Conservation (phyloP, 2,888 invertebrate genomes). For the Dinocampus coccinellae region DNA sequence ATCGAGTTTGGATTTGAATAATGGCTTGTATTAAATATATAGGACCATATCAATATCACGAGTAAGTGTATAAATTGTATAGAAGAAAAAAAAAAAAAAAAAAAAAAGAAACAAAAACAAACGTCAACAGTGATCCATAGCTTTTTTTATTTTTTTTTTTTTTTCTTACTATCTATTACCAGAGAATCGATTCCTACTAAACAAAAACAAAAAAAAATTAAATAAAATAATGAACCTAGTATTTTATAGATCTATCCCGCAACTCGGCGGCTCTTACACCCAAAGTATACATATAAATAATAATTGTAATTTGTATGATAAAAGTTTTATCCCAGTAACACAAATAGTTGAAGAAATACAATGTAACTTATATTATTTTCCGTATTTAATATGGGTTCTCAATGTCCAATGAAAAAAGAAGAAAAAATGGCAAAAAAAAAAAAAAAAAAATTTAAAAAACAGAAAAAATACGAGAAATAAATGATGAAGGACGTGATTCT, state of each 20-base stretch:
- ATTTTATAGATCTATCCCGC: conserved; percentile 53
- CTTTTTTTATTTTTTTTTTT: conserved; percentile 15
- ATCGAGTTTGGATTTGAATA: not conserved
- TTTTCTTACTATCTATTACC: conserved; percentile 32
- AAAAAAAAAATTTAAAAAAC: too few species aligned
- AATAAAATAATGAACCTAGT: conserved; percentile 42
- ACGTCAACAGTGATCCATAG: not conserved
- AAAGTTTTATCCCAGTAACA: conserved; percentile 50
- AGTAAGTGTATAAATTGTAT: conserved; percentile 45
- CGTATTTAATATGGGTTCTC: conserved; percentile 55
- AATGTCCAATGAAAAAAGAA: conserved; percentile 51
- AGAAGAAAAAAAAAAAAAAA: conserved; percentile 36
- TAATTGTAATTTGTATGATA: conserved; percentile 65
- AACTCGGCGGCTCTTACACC: conserved; percentile 63
- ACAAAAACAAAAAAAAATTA: too few species aligned
- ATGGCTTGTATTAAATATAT: conserved; percentile 19
- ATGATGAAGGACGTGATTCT: conserved; percentile 47
- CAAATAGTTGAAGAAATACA: conserved; percentile 43
- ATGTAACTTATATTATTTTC: conserved; percentile 65
- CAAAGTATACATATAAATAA: conserved; percentile 57
- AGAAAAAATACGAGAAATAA: conserved; percentile 7
- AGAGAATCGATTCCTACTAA: conserved; percentile 24
- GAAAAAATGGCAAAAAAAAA: too few species aligned
- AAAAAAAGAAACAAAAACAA: conserved; percentile 35
- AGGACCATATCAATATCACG: conserved; percentile 51